These are phyloP conservation scores for Climacteris rufus DNA, from an alignment of 2,113 vertebrate genomes.

Conservation along the genomic window DNA sequence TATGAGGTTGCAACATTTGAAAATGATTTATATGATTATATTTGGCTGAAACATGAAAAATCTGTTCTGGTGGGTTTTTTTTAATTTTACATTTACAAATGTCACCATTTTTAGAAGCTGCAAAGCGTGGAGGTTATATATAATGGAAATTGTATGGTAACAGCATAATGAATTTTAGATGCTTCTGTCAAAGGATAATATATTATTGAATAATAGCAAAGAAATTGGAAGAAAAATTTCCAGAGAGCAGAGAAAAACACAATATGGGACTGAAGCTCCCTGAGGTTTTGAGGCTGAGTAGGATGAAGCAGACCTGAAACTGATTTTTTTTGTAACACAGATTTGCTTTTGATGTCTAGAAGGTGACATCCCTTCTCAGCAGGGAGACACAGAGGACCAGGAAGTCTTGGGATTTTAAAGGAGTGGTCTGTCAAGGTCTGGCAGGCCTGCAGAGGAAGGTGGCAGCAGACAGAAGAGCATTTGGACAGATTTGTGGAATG, in stretches of 20 bases:
- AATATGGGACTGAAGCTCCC: background rate
- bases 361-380: background rate
- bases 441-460: background rate
- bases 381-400: background rate
- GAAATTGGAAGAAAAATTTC: background rate
- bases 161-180: background rate
- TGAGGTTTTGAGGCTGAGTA: background rate
- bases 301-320: background rate
- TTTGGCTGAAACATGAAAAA: background rate
- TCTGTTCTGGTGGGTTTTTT: background rate
- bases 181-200: background rate
- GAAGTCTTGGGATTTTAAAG: background rate
- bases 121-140: background rate
- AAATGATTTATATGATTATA: background rate
- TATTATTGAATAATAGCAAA: background rate
- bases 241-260: background rate
- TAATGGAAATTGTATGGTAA: background rate
- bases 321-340: background rate
- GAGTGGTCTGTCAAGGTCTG: background rate
- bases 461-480: background rate
- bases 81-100: conserved; percentile 2
- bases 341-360: background rate
- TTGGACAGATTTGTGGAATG: background rate
- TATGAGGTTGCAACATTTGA: background rate
- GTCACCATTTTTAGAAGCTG: background rate